Base-by-base conservation (phyloP, 2,888 invertebrate species). In the Anticlea derivata region DNA sequence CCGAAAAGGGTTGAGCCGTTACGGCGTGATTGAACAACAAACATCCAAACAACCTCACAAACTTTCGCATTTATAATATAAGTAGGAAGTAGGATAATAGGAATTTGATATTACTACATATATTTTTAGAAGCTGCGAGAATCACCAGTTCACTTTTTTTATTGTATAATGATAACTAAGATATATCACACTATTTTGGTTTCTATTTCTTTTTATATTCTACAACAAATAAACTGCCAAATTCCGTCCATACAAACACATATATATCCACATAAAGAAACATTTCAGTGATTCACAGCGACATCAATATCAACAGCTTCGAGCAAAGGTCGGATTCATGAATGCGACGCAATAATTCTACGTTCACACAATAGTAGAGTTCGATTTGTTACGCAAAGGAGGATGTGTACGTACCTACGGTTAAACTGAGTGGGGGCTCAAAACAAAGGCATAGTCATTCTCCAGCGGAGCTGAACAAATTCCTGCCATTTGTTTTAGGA, bases 381-480 rank as follows among this genome's bases (percentile, higher is more conserved):
- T 75, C 75, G 70, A 71, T 75, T 73, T 74, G 70, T 70, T 70
- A 71, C 70, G 66, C 52, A 58, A 69, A 65, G 61, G 69, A 68
- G 73, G 70, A 75, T 54, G 52, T 62, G 54, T 53, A 46, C 43
- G 43, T 56, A 51, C 51, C n/a, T 58, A 58, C 50, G 52, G 58
- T 54, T 77, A 80, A 80, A 80, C 75, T 68, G 72, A 65, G 66
- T 64, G 70, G 68, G 70, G 70, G 65, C 61, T 68, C 61, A 60
- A 63, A 69, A 68, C 62, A 67, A 63, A 68, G 63, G 65, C 63
- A 68, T 68, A 75, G 70, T 77, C 70, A 69, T 64, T 69, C 69
- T 72, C 70, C 67, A 69, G 58, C 72, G 63, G 67, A 75, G 72
- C 71, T 67, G 67, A 81, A 85, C 81, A 80, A 83, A 84, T 83